Evolutionary conservation across 2,888 invertebrate species (phyloP), one percentile per base, ranked within the genome.

Genomic region (Tachina lurida): DNA sequence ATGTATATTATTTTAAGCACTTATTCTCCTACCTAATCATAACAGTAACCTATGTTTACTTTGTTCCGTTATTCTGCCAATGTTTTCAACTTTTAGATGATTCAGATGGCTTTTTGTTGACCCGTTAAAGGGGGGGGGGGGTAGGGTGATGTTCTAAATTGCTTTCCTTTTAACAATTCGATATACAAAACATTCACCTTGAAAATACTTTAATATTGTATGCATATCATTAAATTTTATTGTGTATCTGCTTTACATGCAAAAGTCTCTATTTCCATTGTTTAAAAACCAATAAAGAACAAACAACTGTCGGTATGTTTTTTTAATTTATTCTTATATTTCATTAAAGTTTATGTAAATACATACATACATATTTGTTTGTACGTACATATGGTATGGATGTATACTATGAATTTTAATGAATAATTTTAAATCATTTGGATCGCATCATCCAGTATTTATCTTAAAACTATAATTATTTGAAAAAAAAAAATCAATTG

Each of bases 161-260:
- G 19, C 10, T 22, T 17, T 67, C 17, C 9, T 45, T 68, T 68
- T 52, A 41, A 41, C 60, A 3, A 54, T 52, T 43, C 22, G 10
- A 10, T 58, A 12, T 45, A 52, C 68, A 78, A 68, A 60, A 52
- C 70, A 70, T 49, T 52, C 3, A 52, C 77, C 60, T 78, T 68
- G 70, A 68, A 58, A 67, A 17, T 67, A 67, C 10, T 41, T 60
- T 31, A 52, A 58, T 15, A 67, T 47, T 43, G 31, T 49, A 49
- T 31, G 1, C 15, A 15, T 47, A 68, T 58, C 68, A 77, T 77
- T 67, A 70, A 78, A 70, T 70, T 78, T 78, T 62, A 78, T 49
- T 67, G 10, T 76, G 1, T 39, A 76, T 45, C 54, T 45, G 12
- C n/a, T 67, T 67, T 58, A 56, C 39, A 31, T 39, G 31, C 31